Conservation (phyloP, 2,888 invertebrate species). For the Tenthredo livida region DNA sequence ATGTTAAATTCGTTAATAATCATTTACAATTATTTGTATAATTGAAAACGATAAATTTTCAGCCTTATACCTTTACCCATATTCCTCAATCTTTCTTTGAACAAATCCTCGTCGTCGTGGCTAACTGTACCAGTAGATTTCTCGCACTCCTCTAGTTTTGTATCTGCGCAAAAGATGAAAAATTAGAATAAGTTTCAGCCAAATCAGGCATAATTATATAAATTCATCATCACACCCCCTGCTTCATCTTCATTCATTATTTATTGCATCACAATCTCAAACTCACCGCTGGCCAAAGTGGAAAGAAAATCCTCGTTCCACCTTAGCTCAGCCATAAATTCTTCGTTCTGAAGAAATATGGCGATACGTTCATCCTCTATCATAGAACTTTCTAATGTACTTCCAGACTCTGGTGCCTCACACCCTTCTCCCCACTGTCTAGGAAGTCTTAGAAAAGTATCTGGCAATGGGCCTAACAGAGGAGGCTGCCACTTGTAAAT, state of each 20-base stretch:
- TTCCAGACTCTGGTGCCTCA: constrained; percentile 64
- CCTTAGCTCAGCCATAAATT: constrained; percentile 92
- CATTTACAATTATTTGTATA: constrained; percentile 28
- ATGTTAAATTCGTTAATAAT: neutral
- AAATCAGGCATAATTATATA: neutral
- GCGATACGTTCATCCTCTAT: constrained; percentile 93
- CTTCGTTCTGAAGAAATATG: constrained; percentile 92
- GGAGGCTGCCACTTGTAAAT: constrained; percentile 88
- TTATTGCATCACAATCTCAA: neutral
- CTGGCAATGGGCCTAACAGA: constrained; percentile 88
- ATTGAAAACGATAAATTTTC: constrained; percentile 11
- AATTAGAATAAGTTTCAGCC: neutral
- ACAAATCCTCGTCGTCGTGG: constrained; percentile 84
- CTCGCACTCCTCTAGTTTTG: constrained; percentile 70
- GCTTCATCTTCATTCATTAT: neutral
- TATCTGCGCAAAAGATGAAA: constrained; percentile 64
- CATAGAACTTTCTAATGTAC: constrained; percentile 77
- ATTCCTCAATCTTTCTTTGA: constrained; percentile 88
- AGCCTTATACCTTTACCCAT: constrained; percentile 88
- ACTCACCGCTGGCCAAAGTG: constrained; percentile 88
- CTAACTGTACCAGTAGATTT: constrained; percentile 66
- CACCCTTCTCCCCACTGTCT: constrained; percentile 66
- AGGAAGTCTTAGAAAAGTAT: constrained; percentile 87
- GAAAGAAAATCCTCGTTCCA: constrained; percentile 94
- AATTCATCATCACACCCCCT: neutral